A percentile compares a stretch with the other conserved stretches of the same genome.
Conservation (phyloP, 1,140 invertebrate genomes). For the Globodera ellingtonae region DNA sequence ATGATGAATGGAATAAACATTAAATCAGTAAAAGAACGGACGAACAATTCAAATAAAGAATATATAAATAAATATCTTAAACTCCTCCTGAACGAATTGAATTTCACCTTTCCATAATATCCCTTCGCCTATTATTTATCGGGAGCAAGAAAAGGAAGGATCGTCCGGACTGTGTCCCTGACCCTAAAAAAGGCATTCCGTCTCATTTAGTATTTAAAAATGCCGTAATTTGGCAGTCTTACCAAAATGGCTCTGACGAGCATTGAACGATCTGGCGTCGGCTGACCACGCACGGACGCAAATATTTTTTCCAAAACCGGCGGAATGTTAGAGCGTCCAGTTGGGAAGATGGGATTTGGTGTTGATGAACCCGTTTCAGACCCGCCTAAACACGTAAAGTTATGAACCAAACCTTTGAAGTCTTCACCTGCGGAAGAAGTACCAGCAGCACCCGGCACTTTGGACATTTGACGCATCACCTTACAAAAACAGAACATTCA, state of each 20-base stretch:
- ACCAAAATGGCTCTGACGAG: not conserved
- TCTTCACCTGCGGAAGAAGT: slow-evolving; percentile 5
- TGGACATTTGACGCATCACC: slow-evolving; percentile 34
- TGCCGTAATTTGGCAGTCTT: not conserved
- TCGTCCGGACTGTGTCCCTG: not conserved
- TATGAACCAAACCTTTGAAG: not conserved
- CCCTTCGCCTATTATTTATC: not conserved
- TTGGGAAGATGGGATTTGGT: not conserved
- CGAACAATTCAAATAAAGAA: not conserved
- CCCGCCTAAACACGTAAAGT: not conserved
- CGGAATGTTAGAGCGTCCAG: slow-evolving; percentile 9
- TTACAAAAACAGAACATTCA: not conserved
- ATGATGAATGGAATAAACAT: no score
- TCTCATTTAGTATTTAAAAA: no score
- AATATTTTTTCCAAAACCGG: slow-evolving; percentile 20
- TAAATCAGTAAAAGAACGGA: no score
- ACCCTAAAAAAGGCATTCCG: not conserved
- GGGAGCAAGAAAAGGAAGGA: not conserved
- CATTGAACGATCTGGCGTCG: not conserved
- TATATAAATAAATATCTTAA: not conserved
- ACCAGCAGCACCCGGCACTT: slow-evolving; percentile 24
- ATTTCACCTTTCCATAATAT: not conserved
- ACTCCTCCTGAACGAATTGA: not conserved
- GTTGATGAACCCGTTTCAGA: not conserved
- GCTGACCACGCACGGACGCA: not conserved